Evolutionary conservation across 2,888 invertebrate genomes (phyloP).

Genomic region (Polymixis lichenea): DNA sequence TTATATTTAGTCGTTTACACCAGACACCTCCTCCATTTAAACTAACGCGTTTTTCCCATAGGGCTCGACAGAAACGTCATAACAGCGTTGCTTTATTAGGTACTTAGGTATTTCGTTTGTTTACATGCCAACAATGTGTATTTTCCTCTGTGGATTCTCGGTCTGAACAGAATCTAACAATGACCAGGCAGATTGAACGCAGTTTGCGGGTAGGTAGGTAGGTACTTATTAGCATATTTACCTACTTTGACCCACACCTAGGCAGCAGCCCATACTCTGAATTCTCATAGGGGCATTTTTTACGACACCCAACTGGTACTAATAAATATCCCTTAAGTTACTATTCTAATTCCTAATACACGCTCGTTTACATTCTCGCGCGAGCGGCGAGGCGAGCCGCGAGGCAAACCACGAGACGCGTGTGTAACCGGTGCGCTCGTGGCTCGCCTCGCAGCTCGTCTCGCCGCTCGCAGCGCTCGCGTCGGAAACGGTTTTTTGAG

Average conservation of each 20-base stretch:
- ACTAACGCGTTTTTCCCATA: neutral
- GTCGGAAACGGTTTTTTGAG: too few relatives aligned
- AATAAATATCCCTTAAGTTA: too few relatives aligned
- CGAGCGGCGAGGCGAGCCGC: too few relatives aligned
- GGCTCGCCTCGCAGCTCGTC: too few relatives aligned
- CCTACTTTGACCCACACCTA: neutral
- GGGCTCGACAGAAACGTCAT: neutral
- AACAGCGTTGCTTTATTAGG: neutral
- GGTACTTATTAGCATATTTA: neutral
- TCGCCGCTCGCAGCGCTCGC: too few relatives aligned
- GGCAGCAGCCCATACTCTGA: neutral
- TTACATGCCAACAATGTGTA: neutral
- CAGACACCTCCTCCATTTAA: neutral
- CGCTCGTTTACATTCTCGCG: too few relatives aligned
- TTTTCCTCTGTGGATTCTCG: neutral
- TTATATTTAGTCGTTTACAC: too few relatives aligned
- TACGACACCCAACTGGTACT: neutral
- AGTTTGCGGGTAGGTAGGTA: neutral
- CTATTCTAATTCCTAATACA: neutral
- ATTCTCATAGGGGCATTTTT: neutral
- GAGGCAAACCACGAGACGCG: too few relatives aligned
- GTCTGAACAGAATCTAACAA: neutral
- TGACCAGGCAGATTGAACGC: neutral
- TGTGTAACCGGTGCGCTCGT: too few relatives aligned
- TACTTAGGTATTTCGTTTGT: neutral